Evolutionary conservation across 2,113 vertebrate genomes (phyloP).

Genomic region (Microcebus griseorufus): DNA sequence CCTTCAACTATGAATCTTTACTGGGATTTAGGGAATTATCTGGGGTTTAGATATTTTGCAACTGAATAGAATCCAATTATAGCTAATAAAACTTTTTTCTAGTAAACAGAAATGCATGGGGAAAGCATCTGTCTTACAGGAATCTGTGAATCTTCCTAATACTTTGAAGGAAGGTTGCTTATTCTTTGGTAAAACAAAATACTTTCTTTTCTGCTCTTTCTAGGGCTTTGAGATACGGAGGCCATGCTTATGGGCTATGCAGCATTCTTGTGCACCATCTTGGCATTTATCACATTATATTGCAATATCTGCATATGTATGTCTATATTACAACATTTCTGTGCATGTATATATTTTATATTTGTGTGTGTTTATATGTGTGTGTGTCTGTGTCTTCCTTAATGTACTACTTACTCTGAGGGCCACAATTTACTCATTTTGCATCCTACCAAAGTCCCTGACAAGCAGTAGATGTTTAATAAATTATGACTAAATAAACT

Average conservation of each 20-base stretch:
- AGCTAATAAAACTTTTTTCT: background rate
- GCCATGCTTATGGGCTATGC: too few relatives aligned
- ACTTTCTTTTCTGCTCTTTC: background rate
- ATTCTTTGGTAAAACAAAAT: background rate
- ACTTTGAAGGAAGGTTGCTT: background rate
- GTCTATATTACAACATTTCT: too few relatives aligned
- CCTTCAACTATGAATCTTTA: background rate
- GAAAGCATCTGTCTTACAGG: background rate
- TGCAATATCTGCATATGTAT: background rate
- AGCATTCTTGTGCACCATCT: background rate
- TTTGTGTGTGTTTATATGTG: too few relatives aligned
- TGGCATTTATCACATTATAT: background rate
- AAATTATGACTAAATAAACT: background rate
- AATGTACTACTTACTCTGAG: background rate
- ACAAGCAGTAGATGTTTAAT: background rate
- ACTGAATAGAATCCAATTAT: background rate
- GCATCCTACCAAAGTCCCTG: background rate
- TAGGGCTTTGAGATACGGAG: background rate
- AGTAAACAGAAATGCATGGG: background rate
- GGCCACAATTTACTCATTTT: background rate
- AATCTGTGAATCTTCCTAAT: background rate
- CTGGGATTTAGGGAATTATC: background rate
- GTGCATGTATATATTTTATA: too few relatives aligned
- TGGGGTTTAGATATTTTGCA: background rate
- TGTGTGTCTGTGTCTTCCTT: background rate